These are phyloP conservation scores for Coregonus ussuriensis DNA, from an alignment of 2,797 vertebrate species.

Conservation along the genomic window DNA sequence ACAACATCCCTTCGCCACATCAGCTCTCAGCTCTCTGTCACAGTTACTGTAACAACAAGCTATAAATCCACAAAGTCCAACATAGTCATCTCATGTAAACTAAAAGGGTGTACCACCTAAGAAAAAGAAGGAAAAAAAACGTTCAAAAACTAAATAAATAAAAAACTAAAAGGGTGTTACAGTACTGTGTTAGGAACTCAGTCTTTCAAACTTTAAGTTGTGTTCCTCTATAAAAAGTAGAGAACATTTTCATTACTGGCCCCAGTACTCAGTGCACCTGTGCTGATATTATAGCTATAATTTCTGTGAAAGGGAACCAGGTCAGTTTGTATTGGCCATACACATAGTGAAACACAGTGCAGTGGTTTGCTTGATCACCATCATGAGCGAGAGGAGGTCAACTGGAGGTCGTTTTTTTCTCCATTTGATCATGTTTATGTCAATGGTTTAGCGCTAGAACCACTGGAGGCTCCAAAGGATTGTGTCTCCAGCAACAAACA, in stretches of 20 bases:
- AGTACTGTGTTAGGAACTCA: neutral
- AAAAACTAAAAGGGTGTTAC: neutral
- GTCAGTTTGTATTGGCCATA: slow-evolving; percentile 5
- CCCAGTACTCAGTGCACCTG: slow-evolving; percentile 2
- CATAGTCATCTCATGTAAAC: slow-evolving; percentile 4
- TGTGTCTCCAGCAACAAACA: slow-evolving; percentile 79
- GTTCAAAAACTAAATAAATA: too few relatives aligned
- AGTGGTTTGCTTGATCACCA: slow-evolving; percentile 30
- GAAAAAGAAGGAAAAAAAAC: too few relatives aligned
- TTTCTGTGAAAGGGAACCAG: slow-evolving; percentile 6
- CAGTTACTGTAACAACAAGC: slow-evolving; percentile 21
- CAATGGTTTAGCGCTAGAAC: slow-evolving; percentile 68
- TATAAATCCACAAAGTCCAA: slow-evolving; percentile 32
- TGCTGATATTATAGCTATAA: neutral
- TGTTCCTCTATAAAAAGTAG: neutral
- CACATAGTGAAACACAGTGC: neutral
- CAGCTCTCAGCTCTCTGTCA: slow-evolving; percentile 60
- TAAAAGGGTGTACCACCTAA: neutral
- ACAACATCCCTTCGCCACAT: slow-evolving; percentile 62
- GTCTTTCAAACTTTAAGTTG: neutral
- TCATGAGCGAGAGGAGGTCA: slow-evolving; percentile 56
- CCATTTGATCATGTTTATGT: slow-evolving; percentile 74
- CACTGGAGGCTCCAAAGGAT: slow-evolving; percentile 66
- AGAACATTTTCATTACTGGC: neutral
- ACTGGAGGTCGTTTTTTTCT: slow-evolving; percentile 69